These are phyloP conservation scores for Mycteria americana DNA, from an alignment of 2,797 vertebrate species.

Conservation along the genomic window DNA sequence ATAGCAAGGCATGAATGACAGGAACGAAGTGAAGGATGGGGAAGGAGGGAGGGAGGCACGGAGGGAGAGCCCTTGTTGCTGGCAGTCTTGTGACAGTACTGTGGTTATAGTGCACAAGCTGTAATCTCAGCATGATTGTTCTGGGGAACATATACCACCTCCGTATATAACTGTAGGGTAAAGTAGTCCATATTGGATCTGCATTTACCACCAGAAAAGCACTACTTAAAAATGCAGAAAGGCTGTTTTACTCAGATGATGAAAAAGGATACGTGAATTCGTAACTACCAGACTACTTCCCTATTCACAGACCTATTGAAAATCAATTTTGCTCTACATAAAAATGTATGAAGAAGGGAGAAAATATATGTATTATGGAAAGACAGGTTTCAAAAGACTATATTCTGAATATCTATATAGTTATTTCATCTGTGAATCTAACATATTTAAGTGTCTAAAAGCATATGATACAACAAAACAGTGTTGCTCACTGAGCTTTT, in stretches of 20 bases:
- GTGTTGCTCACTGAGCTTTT: background rate
- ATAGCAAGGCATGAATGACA: background rate
- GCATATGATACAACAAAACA: background rate
- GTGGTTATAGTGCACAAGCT: background rate
- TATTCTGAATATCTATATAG: background rate
- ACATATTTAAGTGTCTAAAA: background rate
- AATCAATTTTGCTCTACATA: background rate
- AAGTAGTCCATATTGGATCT: background rate
- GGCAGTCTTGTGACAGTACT: background rate
- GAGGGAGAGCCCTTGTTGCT: background rate
- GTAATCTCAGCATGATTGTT: background rate
- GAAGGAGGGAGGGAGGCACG: background rate
- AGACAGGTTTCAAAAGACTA: background rate
- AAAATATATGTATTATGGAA: background rate
- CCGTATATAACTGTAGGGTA: background rate
- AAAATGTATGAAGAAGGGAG: background rate
- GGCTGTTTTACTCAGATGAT: background rate
- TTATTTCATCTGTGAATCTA: background rate
- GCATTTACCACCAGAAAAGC: background rate
- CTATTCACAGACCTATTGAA: background rate
- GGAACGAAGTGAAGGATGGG: background rate
- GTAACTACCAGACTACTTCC: background rate
- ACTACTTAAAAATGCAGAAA: background rate
- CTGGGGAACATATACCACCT: background rate
- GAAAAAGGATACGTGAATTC: background rate